Conservation (phyloP, 2,113 vertebrate species). For the Ptyas mucosa region DNA sequence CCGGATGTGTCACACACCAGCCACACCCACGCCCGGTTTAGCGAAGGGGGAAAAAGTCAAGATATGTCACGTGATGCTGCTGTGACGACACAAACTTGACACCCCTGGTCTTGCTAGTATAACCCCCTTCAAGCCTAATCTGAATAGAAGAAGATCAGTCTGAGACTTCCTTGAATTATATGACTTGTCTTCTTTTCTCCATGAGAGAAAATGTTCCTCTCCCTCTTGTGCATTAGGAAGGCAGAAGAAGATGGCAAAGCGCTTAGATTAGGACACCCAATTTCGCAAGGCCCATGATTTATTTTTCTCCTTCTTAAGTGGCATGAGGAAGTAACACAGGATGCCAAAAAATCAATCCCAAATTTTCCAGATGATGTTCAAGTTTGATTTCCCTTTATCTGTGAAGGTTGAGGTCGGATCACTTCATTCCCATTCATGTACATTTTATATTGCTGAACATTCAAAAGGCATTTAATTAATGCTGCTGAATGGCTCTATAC, state of each 20-base stretch:
- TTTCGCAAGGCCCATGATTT: background rate
- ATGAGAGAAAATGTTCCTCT: background rate
- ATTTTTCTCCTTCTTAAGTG: background rate
- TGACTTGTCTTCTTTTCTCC: background rate
- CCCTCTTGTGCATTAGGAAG: background rate
- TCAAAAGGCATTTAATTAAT: constrained; percentile 15
- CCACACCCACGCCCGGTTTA: too few relatives aligned
- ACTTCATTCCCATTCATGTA: background rate
- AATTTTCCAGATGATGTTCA: background rate
- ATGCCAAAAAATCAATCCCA: background rate
- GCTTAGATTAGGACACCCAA: background rate
- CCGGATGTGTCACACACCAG: too few relatives aligned
- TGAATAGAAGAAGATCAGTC: background rate
- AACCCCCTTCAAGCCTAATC: background rate
- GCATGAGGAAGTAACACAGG: background rate
- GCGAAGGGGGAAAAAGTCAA: too few relatives aligned
- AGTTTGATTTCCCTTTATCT: constrained; percentile 3
- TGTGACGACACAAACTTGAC: too few relatives aligned
- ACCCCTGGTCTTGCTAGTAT: background rate
- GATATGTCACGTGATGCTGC: too few relatives aligned
- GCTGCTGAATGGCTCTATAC: background rate
- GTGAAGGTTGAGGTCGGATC: background rate
- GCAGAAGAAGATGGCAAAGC: background rate
- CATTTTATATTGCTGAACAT: constrained; percentile 23
- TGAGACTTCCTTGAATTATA: too few relatives aligned